Evolutionary conservation across 1,140 invertebrate genomes (phyloP), one percentile per base, ranked within the genome.

Genomic region (Colletes latitarsis): DNA sequence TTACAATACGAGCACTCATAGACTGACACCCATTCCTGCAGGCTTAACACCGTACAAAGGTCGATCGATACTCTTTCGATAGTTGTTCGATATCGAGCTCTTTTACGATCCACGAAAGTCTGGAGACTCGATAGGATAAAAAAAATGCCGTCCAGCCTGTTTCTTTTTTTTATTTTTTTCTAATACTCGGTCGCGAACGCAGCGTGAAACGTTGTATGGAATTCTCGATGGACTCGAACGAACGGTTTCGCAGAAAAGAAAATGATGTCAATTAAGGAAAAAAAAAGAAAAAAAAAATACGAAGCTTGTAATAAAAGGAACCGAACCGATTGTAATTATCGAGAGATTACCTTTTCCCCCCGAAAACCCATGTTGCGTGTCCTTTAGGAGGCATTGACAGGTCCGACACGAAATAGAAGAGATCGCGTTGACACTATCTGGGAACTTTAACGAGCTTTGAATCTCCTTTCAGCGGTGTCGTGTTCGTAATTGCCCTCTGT

Each of bases 381-480:
- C 5, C 30, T 66, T 55, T 21, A 10, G 60, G 62, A 17, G 12
- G 1, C 64, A 52, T 57, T 6, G 19, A 62, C 55, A 55, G 41
- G 53, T 14, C 10, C 9, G 49, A 0, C 10, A 12, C 10, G 43
- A 9, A 43, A 43, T 9, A 9, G 8, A 39, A 30, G 19, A 82
- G 52, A 55, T 1, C 52, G 53, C 21, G 52, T 66, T 41, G 12
- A 6, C 43, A 52, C 46, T 72, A 52, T 30, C 83, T 85, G 83
- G 84, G 83, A 55, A 63, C 64, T 85, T 85, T 60, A 76, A 3
- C 58, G 64, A 84, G 84, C 84, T 30, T 85, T 85, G 58, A 73
- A 85, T 73, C 58, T 85, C 41, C 63, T 82, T 83, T 83, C 66
- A 77, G 73, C 79, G 86, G 85, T 87, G 78, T 87, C 82, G 72